phyloP scores from a whole-genome alignment of 53 echinoderm and acorn worm genomes.

The Zoroaster sp. region DNA sequence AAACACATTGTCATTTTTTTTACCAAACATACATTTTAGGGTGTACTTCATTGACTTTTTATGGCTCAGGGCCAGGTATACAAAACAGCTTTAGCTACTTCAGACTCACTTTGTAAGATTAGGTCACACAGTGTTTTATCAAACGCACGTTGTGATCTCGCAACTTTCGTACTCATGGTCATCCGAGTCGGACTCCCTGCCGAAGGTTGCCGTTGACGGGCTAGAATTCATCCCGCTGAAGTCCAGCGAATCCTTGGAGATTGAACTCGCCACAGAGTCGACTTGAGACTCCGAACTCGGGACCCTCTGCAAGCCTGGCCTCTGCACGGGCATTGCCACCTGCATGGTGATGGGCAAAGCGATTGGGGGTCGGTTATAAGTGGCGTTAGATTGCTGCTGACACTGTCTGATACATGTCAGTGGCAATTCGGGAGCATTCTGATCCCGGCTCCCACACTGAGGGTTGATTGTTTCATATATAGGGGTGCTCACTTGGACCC shows the following conservation, averaged over 20 bases:
- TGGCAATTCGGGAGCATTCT: neutral
- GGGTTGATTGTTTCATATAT: constrained; percentile 36
- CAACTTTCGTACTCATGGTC: constrained; percentile 43
- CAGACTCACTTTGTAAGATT: too few relatives aligned
- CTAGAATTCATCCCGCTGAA: constrained; percentile 27
- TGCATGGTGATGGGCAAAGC: constrained; percentile 2
- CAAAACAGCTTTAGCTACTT: too few relatives aligned
- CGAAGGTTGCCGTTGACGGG: constrained; percentile 32
- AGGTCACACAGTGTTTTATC: too few relatives aligned
- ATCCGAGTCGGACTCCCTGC: constrained; percentile 10
- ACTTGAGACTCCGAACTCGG: constrained; percentile 18
- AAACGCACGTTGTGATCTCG: constrained; percentile 42
- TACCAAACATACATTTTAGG: too few relatives aligned
- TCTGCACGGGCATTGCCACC: constrained; percentile 1
- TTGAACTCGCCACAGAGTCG: constrained; percentile 19
- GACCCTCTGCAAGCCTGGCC: neutral
- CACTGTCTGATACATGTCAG: neutral
- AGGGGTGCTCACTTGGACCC: constrained; percentile 9
- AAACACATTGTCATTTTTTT: too few relatives aligned
- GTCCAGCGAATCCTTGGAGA: constrained; percentile 38
- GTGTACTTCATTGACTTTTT: too few relatives aligned
- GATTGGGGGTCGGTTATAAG: constrained; percentile 34
- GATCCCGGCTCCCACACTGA: constrained; percentile 18
- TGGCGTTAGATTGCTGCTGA: constrained; percentile 39
- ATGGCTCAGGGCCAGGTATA: too few relatives aligned